Evolutionary conservation across 2,797 vertebrate species (phyloP).

Genomic region (Prionace glauca): DNA sequence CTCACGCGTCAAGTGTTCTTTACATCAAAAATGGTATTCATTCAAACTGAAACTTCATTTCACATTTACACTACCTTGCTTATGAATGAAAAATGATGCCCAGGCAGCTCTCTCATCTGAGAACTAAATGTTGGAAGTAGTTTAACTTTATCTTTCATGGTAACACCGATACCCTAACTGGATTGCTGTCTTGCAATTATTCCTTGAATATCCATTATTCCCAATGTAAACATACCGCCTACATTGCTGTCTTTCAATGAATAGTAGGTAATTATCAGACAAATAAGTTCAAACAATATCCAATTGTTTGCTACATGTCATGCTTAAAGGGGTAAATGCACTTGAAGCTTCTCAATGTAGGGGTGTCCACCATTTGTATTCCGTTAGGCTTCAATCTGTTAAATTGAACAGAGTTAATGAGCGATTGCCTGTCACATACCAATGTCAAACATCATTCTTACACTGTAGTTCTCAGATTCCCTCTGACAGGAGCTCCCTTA

Average conservation of each 20-base stretch:
- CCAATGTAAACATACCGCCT: background rate
- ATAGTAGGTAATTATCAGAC: background rate
- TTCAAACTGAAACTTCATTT: background rate
- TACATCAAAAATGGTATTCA: background rate
- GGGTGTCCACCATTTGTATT: background rate
- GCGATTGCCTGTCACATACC: background rate
- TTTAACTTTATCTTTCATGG: background rate
- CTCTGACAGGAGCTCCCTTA: background rate
- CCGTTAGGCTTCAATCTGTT: background rate
- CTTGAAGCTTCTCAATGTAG: background rate
- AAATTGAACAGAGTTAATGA: background rate
- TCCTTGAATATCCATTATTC: background rate
- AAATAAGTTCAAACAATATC: background rate
- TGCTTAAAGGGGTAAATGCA: background rate
- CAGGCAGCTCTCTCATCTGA: background rate
- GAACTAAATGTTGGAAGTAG: background rate
- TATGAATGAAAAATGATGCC: background rate
- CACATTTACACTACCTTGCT: background rate
- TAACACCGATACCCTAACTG: background rate
- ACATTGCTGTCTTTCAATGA: background rate
- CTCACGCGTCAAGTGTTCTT: background rate
- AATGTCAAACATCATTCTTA: background rate
- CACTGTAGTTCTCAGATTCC: background rate
- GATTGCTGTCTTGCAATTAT: background rate
- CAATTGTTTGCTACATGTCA: background rate